phyloP scores from a whole-genome alignment of 2,888 invertebrate species.

The Antitype chi region DNA sequence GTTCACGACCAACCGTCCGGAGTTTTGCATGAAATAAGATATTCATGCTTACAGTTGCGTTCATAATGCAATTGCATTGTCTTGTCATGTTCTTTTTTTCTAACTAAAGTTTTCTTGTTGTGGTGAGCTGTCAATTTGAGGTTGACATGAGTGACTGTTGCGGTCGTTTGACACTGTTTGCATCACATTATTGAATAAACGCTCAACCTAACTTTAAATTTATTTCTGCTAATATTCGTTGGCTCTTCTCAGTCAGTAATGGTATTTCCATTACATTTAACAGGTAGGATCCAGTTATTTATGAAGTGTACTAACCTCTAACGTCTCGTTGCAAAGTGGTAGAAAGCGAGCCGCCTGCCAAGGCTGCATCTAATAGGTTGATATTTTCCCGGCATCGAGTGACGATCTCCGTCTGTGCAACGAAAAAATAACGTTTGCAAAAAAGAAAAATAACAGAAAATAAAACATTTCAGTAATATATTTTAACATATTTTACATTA shows the following conservation, averaged over 20 bases:
- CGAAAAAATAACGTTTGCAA: constrained; percentile 75
- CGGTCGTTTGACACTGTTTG: constrained; percentile 20
- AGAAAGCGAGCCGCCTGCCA: constrained; percentile 90
- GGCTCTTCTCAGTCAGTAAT: not conserved
- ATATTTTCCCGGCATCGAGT: constrained; percentile 97
- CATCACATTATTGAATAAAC: not conserved
- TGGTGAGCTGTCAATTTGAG: constrained; percentile 43
- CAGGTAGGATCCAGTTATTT: constrained; percentile 45
- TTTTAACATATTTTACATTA: constrained; percentile 62
- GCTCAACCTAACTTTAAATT: not conserved
- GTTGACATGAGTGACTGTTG: constrained; percentile 32
- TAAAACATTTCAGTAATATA: constrained; percentile 52
- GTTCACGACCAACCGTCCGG: constrained; percentile 71
- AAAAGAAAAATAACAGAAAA: constrained; percentile 61
- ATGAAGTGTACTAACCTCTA: constrained; percentile 88
- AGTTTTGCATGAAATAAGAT: constrained; percentile 85
- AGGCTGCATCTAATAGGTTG: constrained; percentile 93
- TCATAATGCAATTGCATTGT: constrained; percentile 73
- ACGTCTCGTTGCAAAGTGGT: constrained; percentile 90
- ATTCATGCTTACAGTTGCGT: constrained; percentile 72
- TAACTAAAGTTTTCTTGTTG: constrained; percentile 24
- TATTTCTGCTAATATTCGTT: not conserved
- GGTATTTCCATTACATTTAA: constrained; percentile 12
- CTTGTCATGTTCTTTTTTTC: constrained; percentile 58
- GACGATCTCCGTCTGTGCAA: constrained; percentile 95